Evolutionary conservation across 2,797 vertebrate genomes (phyloP), one percentile per base, ranked within the genome.

Genomic region (Tokudaia muenninki): DNA sequence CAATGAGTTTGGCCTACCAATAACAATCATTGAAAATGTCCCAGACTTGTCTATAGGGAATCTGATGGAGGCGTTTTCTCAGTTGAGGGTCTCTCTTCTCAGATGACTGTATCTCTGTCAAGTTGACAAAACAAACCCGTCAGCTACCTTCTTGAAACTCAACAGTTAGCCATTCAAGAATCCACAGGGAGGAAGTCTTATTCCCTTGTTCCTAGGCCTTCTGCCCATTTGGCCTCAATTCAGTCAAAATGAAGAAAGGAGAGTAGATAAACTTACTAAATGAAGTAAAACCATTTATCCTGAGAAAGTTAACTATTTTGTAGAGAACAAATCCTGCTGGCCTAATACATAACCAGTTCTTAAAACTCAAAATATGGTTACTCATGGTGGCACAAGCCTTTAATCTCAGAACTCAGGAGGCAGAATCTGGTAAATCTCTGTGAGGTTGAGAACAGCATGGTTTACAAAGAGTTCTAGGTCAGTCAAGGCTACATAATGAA

Each of bases 211-310:
- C 50, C 26, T 67, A 34, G 13, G 65, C 14, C 47, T 74, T 9
- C 4, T 34, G 41, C 11, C 19, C n/a, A 89, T 17, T 14, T 21
- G 80, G 19, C 0, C 11, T 86, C 16, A 24, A 21, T 77, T 91
- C 17, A 22, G 34, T 4, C 37, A 83, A 72, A n/a, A 78, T 88
- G 63, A 80, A 91, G 24, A 55, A 70, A 84, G 88, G 47, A 26
- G 8, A 29, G 65, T 9, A 77, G 37, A 57, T 55, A 80, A 93
- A 87, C 44, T 44, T 47, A 96, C 22, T n/a, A 61, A 86, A 6
- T 78, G 21, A 57, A 81, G 44, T 81, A 82, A 94, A 92, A 92
- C 78, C 61, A 41, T 24, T 11, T 96, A 78, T 37, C 44, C 77
- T 91, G 29, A 92, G 47, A 41, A 79, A 57, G 13, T 78, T 67